These are phyloP conservation scores for Teleogryllus oceanicus DNA, from an alignment of 2,888 invertebrate genomes.

Conservation along the genomic window DNA sequence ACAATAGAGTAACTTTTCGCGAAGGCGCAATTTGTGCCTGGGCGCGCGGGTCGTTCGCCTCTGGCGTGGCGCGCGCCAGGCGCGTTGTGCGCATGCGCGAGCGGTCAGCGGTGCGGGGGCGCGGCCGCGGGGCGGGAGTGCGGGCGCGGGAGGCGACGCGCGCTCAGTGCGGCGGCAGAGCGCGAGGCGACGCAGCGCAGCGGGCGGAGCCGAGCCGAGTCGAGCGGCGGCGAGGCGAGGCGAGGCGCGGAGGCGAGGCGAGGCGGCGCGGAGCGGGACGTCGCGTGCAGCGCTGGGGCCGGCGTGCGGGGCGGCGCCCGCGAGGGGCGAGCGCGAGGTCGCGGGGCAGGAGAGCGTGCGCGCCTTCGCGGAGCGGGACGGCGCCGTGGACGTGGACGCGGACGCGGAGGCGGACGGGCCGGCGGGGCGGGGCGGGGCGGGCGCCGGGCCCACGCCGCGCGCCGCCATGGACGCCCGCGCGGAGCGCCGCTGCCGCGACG, in stretches of 20 bases:
- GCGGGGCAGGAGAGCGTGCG: neutral
- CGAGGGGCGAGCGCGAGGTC: neutral
- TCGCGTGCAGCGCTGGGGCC: neutral
- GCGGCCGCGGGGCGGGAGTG: neutral
- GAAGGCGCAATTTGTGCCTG: too few relatives aligned
- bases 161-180: neutral
- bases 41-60: too few relatives aligned
- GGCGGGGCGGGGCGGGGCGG: neutral
- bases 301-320: conserved; percentile 7
- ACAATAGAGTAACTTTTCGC: too few relatives aligned
- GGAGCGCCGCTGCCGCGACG: neutral
- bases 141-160: neutral
- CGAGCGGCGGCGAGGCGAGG: neutral
- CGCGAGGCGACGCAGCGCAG: neutral
- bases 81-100: neutral
- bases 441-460: neutral
- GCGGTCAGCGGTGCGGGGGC: neutral
- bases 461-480: neutral
- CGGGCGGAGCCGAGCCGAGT: neutral
- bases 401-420: neutral
- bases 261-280: neutral
- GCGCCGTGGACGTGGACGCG: neutral
- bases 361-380: neutral
- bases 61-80: neutral
- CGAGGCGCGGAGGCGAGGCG: neutral